phyloP scores from a whole-genome alignment of 2,113 vertebrate species.

The Chiloscyllium plagiosum region DNA sequence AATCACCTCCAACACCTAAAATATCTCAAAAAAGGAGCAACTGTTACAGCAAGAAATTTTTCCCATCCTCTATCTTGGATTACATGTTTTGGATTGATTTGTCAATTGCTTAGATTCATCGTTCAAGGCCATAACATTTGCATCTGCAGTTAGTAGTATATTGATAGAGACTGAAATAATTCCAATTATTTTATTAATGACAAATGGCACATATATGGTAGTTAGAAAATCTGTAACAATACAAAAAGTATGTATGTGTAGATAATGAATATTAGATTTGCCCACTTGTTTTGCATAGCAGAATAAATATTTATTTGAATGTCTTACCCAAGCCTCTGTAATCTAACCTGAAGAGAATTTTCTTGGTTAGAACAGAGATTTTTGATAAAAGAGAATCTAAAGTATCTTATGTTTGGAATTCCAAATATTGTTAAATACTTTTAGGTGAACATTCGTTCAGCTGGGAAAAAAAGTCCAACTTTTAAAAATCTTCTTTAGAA shows the following conservation, averaged over 20 bases:
- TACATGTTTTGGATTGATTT: neutral
- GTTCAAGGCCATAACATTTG: neutral
- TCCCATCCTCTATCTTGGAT: too few relatives aligned
- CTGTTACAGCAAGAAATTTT: too few relatives aligned
- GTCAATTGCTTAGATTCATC: neutral
- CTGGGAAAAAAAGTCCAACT: neutral
- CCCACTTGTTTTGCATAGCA: neutral
- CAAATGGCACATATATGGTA: neutral
- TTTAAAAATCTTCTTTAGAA: neutral
- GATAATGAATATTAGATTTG: neutral
- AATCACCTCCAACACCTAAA: too few relatives aligned
- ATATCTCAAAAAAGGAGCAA: too few relatives aligned
- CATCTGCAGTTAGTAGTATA: neutral
- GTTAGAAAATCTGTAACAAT: neutral
- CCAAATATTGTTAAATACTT: neutral
- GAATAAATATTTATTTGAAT: neutral
- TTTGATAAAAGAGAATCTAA: neutral
- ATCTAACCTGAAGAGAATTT: neutral
- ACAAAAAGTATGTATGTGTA: neutral
- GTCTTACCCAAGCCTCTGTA: neutral
- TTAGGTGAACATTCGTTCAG: neutral
- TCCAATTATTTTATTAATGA: constrained; percentile 27
- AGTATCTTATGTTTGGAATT: neutral
- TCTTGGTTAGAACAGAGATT: neutral
- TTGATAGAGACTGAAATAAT: neutral